Base-by-base conservation (phyloP, 1,140 invertebrate genomes). In the Physella acuta region DNA sequence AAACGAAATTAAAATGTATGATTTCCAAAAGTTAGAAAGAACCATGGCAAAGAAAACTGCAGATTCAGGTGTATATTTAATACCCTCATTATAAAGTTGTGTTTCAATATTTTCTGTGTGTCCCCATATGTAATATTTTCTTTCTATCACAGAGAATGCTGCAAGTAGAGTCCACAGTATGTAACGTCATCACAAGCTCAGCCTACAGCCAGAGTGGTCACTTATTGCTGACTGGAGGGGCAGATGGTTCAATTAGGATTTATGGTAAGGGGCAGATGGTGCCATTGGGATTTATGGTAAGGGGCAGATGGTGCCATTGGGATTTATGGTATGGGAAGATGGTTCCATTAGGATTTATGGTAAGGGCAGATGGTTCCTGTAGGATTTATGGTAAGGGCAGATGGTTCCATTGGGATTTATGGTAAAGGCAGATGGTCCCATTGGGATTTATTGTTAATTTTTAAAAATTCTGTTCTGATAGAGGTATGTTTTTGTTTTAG, bases 141-240 rank as follows among this genome's bases (percentile, higher is more conserved):
- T n/a, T 24, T n/a, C n/a, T n/a, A n/a, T n/a, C 84, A 24, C 71
- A 83, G 82, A 79, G 77, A 76, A 58, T 73, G 5, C 68, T 85
- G 3, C 71, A 75, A 11, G 58, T 84, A 24, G 76, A 78, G 11
- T 74, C 81, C 30, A 71, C 74, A 31, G 76, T 78, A 31, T 59
- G 55, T 30, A 72, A 79, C 2, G 86, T 84, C 3, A 84, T 87
- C 0, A 83, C 88, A 20, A 90, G 88, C 72, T 89, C 87, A 49
- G 82, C 86, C 0, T 90, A 89, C 76, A 91, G 90, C 76, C 89
- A 90, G 66, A 90, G 89, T 79, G 89, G 90, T n/a, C 89, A 90
- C 71, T 77, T 90, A 11, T 75, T 91, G 20, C 85, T 90, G 14
- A 87, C 87, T 34, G 90, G 89, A 26, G 83, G 87, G 17, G 88